Evolutionary conservation across 2,888 invertebrate genomes (phyloP).

Genomic region (Apocheima hispidaria): DNA sequence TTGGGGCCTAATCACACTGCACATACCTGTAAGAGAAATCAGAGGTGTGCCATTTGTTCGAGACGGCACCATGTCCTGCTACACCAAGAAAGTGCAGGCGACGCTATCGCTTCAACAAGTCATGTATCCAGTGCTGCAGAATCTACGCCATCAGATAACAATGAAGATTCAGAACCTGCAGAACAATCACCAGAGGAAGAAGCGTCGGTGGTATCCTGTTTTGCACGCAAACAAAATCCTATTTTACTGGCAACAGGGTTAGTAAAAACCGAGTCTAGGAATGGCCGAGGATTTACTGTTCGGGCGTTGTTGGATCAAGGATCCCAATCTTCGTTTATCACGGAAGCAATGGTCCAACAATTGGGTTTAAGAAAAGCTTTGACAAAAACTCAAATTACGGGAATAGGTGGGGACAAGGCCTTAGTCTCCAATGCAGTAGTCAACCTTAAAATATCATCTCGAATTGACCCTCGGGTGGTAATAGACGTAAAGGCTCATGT

Average conservation of each 20-base stretch:
- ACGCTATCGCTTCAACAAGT: not conserved
- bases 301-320: slow-evolving; percentile 4
- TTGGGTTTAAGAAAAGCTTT: not conserved
- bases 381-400: not conserved
- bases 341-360: not conserved
- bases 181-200: too few relatives aligned
- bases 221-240: not conserved
- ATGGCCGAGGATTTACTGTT: not conserved
- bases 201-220: too few relatives aligned
- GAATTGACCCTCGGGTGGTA: not conserved
- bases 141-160: not conserved
- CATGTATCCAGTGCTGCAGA: not conserved
- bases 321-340: not conserved
- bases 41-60: not conserved
- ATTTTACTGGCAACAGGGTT: not conserved
- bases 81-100: not conserved
- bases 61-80: not conserved
- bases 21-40: not conserved
- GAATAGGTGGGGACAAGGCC: not conserved
- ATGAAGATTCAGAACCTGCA: not conserved
- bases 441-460: not conserved
- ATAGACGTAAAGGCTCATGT: not conserved
- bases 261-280: not conserved
- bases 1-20: slow-evolving; percentile 20
- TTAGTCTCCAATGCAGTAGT: not conserved